phyloP scores from a whole-genome alignment of 2,888 invertebrate genomes.

The Cetonia aurata region DNA sequence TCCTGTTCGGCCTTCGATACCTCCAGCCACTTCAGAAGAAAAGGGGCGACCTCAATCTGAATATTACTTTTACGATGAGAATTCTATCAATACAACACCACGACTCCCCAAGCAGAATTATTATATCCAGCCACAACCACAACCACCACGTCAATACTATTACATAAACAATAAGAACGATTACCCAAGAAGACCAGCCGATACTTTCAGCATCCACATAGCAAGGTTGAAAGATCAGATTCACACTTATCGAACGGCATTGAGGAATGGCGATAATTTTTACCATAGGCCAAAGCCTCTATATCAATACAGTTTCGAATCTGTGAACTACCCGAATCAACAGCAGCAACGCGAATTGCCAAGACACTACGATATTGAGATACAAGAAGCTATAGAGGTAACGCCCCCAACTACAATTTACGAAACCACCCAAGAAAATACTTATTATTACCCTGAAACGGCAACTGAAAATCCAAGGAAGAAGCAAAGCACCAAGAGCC shows the following conservation, averaged over 20 bases:
- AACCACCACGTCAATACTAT: constrained; percentile 55
- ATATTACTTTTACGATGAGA: constrained; percentile 78
- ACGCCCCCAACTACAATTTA: constrained; percentile 55
- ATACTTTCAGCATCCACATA: constrained; percentile 75
- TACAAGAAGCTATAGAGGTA: constrained; percentile 64
- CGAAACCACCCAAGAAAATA: constrained; percentile 45
- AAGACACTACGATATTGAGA: constrained; percentile 63
- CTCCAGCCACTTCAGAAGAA: too few relatives aligned
- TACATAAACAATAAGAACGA: constrained; percentile 60
- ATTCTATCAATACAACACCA: constrained; percentile 50
- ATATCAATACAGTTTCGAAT: constrained; percentile 82
- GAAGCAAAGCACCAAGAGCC: constrained; percentile 51
- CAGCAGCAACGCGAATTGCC: constrained; percentile 62
- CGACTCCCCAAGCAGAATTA: constrained; percentile 41
- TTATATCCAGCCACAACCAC: background rate
- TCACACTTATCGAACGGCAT: constrained; percentile 72
- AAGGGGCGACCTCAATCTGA: constrained; percentile 67
- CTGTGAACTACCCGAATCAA: constrained; percentile 69
- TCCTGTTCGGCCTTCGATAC: too few relatives aligned
- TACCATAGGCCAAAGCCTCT: constrained; percentile 68
- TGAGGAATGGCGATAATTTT: constrained; percentile 48
- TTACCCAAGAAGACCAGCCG: constrained; percentile 60
- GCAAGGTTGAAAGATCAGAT: constrained; percentile 76
- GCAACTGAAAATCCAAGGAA: constrained; percentile 58
- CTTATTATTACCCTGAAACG: constrained; percentile 46